Evolutionary conservation across 2,888 invertebrate species (phyloP).

Genomic region (Plebejus melissa): DNA sequence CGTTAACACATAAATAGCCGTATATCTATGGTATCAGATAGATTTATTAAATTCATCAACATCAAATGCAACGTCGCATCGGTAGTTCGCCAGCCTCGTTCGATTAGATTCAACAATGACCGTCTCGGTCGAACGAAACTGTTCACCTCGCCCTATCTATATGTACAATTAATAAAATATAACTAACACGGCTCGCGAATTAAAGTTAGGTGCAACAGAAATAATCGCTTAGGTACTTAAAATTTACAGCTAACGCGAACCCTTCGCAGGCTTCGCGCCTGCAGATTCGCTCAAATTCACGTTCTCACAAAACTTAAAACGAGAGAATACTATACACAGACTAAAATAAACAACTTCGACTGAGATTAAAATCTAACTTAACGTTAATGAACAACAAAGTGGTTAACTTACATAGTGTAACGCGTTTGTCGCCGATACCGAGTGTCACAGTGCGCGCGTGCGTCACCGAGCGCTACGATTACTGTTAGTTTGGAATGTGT

Average conservation of each 20-base stretch:
- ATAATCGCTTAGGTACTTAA: conserved; percentile 67
- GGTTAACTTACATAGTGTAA: conserved; percentile 72
- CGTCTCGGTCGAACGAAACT: conserved; percentile 59
- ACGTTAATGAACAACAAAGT: conserved; percentile 78
- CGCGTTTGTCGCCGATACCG: conserved; percentile 48
- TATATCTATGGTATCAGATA: conserved; percentile 60
- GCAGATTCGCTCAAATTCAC: conserved; percentile 76
- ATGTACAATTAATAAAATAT: conserved; percentile 70
- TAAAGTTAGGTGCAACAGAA: conserved; percentile 70
- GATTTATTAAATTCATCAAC: conserved; percentile 47
- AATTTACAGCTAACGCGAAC: conserved; percentile 69
- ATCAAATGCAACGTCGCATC: conserved; percentile 63
- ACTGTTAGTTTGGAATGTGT: conserved; percentile 75
- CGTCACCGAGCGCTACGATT: conserved; percentile 60
- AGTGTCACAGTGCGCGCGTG: conserved; percentile 39
- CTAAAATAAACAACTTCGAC: conserved; percentile 72
- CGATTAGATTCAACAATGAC: conserved; percentile 66
- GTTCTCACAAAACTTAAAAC: conserved; percentile 66
- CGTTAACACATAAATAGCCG: conserved; percentile 61
- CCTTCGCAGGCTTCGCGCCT: conserved; percentile 58
- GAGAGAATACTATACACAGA: conserved; percentile 75
- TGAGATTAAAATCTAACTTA: conserved; percentile 76
- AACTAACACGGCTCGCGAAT: conserved; percentile 70
- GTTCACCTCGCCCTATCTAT: conserved; percentile 71
- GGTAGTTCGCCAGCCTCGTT: conserved; percentile 45